Evolutionary conservation across 2,888 invertebrate genomes (phyloP), one percentile per base, ranked within the genome.

Genomic region (Micoletzkya japonica): DNA sequence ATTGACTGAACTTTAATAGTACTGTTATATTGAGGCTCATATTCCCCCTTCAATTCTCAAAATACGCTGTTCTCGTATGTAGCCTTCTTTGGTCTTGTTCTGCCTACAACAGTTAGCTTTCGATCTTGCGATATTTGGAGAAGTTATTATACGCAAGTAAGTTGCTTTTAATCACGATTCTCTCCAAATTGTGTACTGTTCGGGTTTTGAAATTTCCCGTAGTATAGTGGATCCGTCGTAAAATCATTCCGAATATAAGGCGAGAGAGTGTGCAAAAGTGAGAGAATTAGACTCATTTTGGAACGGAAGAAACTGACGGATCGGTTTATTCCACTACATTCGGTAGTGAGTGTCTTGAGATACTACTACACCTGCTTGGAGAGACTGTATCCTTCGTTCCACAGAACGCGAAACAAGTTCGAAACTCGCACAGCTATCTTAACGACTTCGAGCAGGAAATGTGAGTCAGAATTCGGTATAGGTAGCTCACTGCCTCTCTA

Each of bases 41-140:
- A 75, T 57, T 64, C 79, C 14, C 79, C 79, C 7, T 77, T 75
- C 74, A 78, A 78, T 56, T 77, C 77, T 0, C 78, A 78, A 63
- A 78, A 79, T 57, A 79, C 78, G 4, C 67, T 79, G 2, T 79
- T 79, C 71, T 72, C 74, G 39, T 61, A 69, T 24, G 61, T 57
- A 4, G 79, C 79, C 1, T 79, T 79, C 71, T 76, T 76, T 64
- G 74, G 74, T 6, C 56, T 79, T n/a, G 74, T 76, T 54, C 70
- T 79, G 6, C 79, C 79, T 3, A 73, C 74, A n/a, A 76, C 75
- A 14, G 79, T 79, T 0, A 73, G 74, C 0, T 79, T 79, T 39
- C 14, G 57, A 34, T 52, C 44, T 2, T 75, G 76, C 0, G 79
- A 79, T 58, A 77, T 79, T 56, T 77, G 76, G 77, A 60, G 79